Base-by-base conservation (phyloP, 2,888 invertebrate species). In the Limnephilus lunatus region DNA sequence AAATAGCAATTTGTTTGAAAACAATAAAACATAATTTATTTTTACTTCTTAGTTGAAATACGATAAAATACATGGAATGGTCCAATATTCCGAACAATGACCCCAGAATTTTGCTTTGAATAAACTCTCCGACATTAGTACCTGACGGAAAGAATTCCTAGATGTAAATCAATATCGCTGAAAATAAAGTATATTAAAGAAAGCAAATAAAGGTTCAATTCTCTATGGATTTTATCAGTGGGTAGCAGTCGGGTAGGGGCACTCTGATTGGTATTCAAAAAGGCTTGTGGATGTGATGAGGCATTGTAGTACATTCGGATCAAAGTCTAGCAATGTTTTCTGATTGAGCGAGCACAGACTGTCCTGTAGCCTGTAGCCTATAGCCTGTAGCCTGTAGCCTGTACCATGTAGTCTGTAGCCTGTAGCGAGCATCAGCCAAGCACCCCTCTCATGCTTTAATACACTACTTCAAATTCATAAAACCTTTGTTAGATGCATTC, bases 231-330 rank as follows among this genome's bases (percentile, higher is more conserved):
- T 89, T 53, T 68, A 68, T n/a, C 32, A 80, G 80, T 9, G 31
- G 31, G 25, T 31, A 31, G 32, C 12, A n/a, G 89, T 81, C n/a
- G 89, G 39, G 87, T 15, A 15, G 89, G 89, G 81, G 12, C 35
- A 30, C 44, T 85, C 89, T 89, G 91, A 91, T 91, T 91, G 91
- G 91, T 91, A 91, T 91, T 91, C 91, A 91, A 91, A 91, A 91
- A 91, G 39, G 85, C 68, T 91, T 83, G 89, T 44, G 85, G 89
- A 83, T 89, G 89, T 89, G 91, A 91, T 89, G 91, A 91, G 85
- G 89, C 85, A 91, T 91, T 89, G 91, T 91, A 88, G 88, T 91
- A 91, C 91, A 89, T 89, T 91, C 32, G 68, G 91, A 91, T 91
- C 91, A 91, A 89, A 89, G 91, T 85, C 91, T 91, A 53, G 82